These are phyloP conservation scores for Rhinophrynus dorsalis DNA, from an alignment of 2,797 vertebrate genomes.

Conservation along the genomic window DNA sequence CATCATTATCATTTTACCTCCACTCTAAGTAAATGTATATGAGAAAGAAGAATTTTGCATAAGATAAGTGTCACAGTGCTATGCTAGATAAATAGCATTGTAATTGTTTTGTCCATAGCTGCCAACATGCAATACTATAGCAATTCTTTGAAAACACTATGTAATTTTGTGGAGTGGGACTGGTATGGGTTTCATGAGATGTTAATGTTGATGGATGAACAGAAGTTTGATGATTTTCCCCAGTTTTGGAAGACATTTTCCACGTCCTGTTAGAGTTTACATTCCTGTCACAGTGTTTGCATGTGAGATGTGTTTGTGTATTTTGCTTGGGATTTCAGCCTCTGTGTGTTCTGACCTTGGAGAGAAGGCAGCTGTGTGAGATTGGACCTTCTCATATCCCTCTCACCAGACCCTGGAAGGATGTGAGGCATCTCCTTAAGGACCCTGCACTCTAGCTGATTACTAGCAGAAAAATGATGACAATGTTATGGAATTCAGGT, in stretches of 20 bases:
- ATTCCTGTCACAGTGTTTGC: constrained; percentile 44
- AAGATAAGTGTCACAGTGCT: not conserved
- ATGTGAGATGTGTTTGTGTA: constrained; percentile 39
- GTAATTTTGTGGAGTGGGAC: not conserved
- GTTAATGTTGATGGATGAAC: constrained; percentile 4
- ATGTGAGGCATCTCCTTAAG: not conserved
- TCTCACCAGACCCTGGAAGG: not conserved
- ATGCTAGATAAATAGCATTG: not conserved
- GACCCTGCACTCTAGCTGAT: not conserved
- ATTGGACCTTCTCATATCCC: constrained; percentile 5
- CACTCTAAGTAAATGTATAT: too few species aligned
- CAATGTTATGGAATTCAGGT: too few species aligned
- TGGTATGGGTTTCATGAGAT: not conserved
- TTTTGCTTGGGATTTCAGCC: constrained; percentile 41
- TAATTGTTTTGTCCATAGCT: too few species aligned
- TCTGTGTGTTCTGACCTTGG: constrained; percentile 48
- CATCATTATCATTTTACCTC: too few species aligned
- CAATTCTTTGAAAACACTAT: not conserved
- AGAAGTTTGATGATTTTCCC: constrained; percentile 36
- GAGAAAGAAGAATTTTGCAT: not conserved
- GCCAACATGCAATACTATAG: not conserved
- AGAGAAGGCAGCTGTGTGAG: constrained; percentile 43
- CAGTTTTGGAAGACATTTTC: constrained; percentile 24
- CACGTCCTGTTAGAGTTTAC: constrained; percentile 32
- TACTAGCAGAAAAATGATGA: too few species aligned